These are phyloP conservation scores for Coptodon bakossiorum DNA, from an alignment of 2,113 vertebrate species.

Conservation along the genomic window DNA sequence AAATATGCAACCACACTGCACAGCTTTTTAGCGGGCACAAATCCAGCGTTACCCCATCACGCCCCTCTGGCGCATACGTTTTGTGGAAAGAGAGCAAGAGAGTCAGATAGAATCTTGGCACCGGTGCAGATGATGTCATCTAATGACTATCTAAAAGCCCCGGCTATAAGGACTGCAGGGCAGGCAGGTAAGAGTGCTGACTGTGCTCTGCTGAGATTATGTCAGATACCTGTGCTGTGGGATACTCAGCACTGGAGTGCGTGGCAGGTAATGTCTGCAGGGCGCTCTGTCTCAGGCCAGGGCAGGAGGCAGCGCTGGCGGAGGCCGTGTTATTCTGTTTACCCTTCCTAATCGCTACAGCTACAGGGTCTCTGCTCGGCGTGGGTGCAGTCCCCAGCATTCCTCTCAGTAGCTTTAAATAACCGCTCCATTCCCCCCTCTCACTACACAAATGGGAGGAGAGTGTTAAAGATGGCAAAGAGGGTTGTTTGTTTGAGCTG, in stretches of 20 bases:
- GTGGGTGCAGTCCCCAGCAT: constrained; percentile 54
- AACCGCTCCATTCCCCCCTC: constrained; percentile 49
- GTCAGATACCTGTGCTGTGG: constrained; percentile 38
- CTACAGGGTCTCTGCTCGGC: constrained; percentile 35
- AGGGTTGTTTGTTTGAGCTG: constrained; percentile 60
- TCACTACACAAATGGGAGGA: constrained; percentile 57
- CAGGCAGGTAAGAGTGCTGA: constrained; percentile 49
- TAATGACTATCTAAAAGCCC: constrained; percentile 46
- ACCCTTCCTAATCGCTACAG: constrained; percentile 60
- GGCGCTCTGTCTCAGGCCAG: not conserved
- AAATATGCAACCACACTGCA: constrained; percentile 20
- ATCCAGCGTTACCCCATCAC: constrained; percentile 23
- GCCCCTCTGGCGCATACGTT: constrained; percentile 26
- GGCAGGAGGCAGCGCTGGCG: constrained; percentile 13
- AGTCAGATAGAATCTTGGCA: constrained; percentile 49
- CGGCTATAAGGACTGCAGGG: not conserved
- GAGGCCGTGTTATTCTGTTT: constrained; percentile 55
- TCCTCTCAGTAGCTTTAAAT: constrained; percentile 67
- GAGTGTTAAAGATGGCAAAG: constrained; percentile 67
- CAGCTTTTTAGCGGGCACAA: constrained; percentile 15
- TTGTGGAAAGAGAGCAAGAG: constrained; percentile 15
- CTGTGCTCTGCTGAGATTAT: constrained; percentile 42
- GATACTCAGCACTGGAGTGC: not conserved
- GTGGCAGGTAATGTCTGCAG: constrained; percentile 9
- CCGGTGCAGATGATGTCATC: constrained; percentile 50